Base-by-base conservation (phyloP, 2,797 vertebrate species). In the Malurus leucopterus region DNA sequence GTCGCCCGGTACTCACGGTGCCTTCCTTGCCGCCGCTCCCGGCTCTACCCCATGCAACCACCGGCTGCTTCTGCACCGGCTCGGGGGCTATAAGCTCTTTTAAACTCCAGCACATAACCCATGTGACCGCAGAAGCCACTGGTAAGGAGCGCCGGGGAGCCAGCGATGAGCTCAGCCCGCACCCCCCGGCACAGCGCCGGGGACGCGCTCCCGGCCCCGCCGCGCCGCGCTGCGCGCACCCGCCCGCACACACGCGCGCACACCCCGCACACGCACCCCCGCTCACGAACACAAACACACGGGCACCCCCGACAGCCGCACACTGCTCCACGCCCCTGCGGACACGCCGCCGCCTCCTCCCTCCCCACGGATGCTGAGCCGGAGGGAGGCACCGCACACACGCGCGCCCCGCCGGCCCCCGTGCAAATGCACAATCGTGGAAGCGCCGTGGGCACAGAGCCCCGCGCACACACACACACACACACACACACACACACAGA, bases 41-140 rank as follows among this genome's bases (percentile, higher is more conserved):
- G 13, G 63, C 83, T 7, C 67, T 91, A 91, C 85, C 93, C 93
- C 91, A 75, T 71, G 88, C 95, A 95, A 94, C 96, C 96, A 94
- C 91, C 95, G 95, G 47, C 93, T 78, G 91, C 93, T 91, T 90
- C 96, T 96, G 95, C 96, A 95, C 96, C 96, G 96, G 94, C 95
- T 96, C 94, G 88, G 95, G 94, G 94, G 89, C 94, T 95, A 95
- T 95, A 96, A 94, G 87, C 91, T 91, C 93, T 91, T 93, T 97
- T 97, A 97, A 97, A 97, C 96, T 96, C 93, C 93, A 96, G 94
- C 95, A 94, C 95, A 93, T 97, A 97, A 97, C 98, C 98, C 98
- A 98, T 98, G 98, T 98, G 98, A 98, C 98, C 98, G 98, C 96
- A 98, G 91, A 97, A 96, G 91, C 93, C 93, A 93, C 93, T 94